phyloP scores from a whole-genome alignment of 2,797 vertebrate species.

The Enteromius thamalakanensis region DNA sequence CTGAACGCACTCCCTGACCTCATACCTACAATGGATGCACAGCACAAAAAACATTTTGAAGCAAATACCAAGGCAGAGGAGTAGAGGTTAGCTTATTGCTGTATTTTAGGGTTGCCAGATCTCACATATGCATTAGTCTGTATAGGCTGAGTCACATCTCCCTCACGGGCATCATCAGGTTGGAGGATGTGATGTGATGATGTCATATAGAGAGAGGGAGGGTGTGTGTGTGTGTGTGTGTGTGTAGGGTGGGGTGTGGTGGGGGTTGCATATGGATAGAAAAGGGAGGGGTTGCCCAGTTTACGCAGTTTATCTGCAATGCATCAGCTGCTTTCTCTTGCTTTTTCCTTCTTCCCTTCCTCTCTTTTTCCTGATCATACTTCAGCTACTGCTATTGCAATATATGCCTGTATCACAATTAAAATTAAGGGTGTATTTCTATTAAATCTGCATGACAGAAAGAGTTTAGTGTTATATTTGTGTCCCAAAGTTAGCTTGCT shows the following conservation, averaged over 20 bases:
- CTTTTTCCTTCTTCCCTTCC: constrained; percentile 60
- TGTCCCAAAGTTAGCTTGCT: constrained; percentile 45
- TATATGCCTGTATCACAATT: constrained; percentile 11
- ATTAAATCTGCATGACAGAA: neutral
- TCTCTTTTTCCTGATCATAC: neutral
- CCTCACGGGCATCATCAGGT: constrained; percentile 52
- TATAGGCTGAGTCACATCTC: constrained; percentile 32
- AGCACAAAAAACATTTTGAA: constrained; percentile 13
- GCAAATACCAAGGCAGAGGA: neutral
- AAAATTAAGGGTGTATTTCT: neutral
- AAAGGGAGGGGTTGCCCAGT: constrained; percentile 71
- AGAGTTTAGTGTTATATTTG: constrained; percentile 28
- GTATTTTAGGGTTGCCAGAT: neutral
- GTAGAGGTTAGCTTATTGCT: neutral
- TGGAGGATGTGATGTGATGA: constrained; percentile 66
- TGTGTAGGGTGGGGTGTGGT: neutral
- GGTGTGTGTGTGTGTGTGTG: constrained; percentile 12
- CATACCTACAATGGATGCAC: neutral
- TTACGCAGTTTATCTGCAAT: constrained; percentile 88
- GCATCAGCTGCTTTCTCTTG: constrained; percentile 78
- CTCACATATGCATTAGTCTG: constrained; percentile 25
- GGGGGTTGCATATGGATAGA: constrained; percentile 39
- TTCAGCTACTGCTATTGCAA: constrained; percentile 25
- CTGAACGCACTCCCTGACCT: constrained; percentile 1
- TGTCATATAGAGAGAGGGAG: constrained; percentile 65